Conservation (phyloP, 2,888 invertebrate species). For the Leucophenga maculata region DNA sequence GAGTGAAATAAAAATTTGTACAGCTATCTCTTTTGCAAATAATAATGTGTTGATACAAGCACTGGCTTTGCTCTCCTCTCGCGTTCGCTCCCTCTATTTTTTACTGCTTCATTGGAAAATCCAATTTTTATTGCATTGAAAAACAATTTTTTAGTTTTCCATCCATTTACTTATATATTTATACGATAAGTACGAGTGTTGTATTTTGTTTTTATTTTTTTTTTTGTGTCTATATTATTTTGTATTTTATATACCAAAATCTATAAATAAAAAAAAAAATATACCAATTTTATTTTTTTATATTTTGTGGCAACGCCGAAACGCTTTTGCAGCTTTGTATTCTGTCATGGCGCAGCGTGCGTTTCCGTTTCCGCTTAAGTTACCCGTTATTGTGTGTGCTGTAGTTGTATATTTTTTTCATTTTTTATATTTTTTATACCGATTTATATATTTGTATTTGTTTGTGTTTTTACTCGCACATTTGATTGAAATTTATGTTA, state of each 20-base stretch:
- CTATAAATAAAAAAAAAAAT: no score
- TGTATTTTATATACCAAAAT: neutral
- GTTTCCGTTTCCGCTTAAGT: neutral
- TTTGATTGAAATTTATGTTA: conserved; percentile 52
- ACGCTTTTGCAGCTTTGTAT: conserved; percentile 27
- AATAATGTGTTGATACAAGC: conserved; percentile 48
- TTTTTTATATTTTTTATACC: no score
- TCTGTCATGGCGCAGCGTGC: conserved; percentile 23
- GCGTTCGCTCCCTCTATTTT: neutral
- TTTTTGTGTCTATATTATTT: neutral
- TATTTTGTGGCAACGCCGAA: neutral
- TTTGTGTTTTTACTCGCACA: conserved; percentile 23
- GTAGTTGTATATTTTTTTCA: neutral
- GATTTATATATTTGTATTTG: conserved; percentile 24
- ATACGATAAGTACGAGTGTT: neutral
- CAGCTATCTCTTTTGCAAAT: conserved; percentile 27
- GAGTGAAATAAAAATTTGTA: conserved; percentile 11
- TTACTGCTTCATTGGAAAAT: conserved; percentile 2
- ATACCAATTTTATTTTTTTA: neutral
- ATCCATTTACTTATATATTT: neutral
- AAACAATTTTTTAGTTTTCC: conserved; percentile 3
- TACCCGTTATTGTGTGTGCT: conserved; percentile 32
- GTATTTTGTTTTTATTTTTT: neutral
- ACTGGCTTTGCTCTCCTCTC: conserved; percentile 24
- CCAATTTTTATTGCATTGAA: conserved; percentile 23